Evolutionary conservation across 2,113 vertebrate genomes (phyloP), one percentile per base, ranked within the genome.

Genomic region (Etia nguti): DNA sequence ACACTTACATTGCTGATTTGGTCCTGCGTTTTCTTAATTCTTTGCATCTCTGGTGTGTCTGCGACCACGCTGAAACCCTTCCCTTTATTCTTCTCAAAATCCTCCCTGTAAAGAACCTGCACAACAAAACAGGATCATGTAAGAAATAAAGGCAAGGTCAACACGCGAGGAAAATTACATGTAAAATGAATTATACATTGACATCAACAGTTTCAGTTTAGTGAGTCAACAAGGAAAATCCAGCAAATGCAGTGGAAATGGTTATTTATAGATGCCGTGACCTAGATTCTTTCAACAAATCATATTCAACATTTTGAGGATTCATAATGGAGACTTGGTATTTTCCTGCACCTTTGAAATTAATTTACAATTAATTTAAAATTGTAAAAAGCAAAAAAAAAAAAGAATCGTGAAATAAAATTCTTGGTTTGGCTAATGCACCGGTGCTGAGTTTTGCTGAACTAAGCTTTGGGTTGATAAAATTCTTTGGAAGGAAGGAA

Each of bases 31-130:
- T 98, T 99, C 95, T 97, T 99, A 94, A 99, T 97, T 95, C 99
- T 97, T 96, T 98, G 97, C 92, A 99, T 82, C 91, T 99, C 99
- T 0, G 98, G 99, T 24, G 98, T 99, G 94, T 99, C 98, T 1
- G 98, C 96, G 89, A 99, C 98, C 89, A 97, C 97, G 5, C 97
- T 99, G 96, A 98, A 99, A 2, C 97, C 97, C 83, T 97, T 98
- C 8, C 98, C 99, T 94, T 98, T 99, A 95, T 96, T 99, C 97
- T 98, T 99, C 96, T 99, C 99, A 85, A 99, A 99, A 48, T 99
- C 98, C 94, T 99, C 98, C 97, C 97, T 99, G 97, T 99, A 99
- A 93, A 95, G 97, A 86, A 99, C 97, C 99, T 99, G 96, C 59
- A 85, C 24, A 9, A 41, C 29, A 68, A 86, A 84, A 84, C 24